Percentiles rank a stretch among this genome's conserved stretches.
Evolutionary conservation across 2,113 vertebrate species (phyloP).

Genomic region (Equus quagga): DNA sequence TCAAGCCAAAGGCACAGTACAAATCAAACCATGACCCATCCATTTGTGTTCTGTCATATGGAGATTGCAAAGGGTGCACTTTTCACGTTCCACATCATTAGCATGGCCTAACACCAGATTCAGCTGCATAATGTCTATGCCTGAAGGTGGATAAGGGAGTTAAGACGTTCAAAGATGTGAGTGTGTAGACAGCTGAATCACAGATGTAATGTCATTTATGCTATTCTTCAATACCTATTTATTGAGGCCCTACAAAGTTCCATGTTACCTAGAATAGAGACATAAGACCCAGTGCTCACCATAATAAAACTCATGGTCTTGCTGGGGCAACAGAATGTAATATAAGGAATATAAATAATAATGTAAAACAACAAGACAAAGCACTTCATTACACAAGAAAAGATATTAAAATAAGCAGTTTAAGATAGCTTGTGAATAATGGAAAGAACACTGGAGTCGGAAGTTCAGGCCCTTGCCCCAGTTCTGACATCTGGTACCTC

Average conservation of each 20-base stretch:
- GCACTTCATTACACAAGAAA: neutral
- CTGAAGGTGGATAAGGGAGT: neutral
- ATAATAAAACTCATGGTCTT: neutral
- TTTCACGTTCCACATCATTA: slow-evolving; percentile 31
- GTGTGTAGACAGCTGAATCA: neutral
- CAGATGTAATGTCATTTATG: neutral
- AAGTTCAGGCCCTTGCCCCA: neutral
- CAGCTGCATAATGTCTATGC: neutral
- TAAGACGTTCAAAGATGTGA: neutral
- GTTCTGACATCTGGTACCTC: neutral
- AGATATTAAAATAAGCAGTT: neutral
- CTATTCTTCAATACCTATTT: neutral
- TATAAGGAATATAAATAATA: neutral
- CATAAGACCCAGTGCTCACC: neutral
- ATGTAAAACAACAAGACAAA: neutral
- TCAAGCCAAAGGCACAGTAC: neutral
- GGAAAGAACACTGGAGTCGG: neutral
- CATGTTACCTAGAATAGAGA: neutral
- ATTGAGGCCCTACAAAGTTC: neutral
- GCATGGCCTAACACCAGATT: neutral
- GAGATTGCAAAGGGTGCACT: slow-evolving; percentile 8
- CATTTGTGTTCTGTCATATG: slow-evolving; percentile 24
- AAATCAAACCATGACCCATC: slow-evolving; percentile 31
- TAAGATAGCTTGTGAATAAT: neutral
- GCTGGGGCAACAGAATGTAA: neutral